Percentiles rank a stretch among this genome's conserved stretches.
phyloP scores from a whole-genome alignment of 2,797 vertebrate species.

The Cichlasoma orientale region DNA sequence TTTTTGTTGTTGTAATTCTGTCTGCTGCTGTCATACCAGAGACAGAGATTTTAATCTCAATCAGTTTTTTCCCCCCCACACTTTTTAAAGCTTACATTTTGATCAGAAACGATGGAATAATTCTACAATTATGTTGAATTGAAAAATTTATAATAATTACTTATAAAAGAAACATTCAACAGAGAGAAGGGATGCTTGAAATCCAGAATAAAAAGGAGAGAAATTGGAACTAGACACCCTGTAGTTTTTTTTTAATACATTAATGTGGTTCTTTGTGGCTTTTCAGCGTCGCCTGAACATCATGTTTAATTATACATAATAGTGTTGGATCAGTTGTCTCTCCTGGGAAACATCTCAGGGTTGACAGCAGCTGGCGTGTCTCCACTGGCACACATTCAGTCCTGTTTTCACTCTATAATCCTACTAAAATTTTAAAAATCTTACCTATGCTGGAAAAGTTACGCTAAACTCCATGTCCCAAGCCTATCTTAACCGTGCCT shows the following conservation, averaged over 20 bases:
- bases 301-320: conserved; percentile 7
- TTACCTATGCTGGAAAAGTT: conserved; percentile 50
- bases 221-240: background rate
- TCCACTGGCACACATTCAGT: background rate
- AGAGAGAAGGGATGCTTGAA: background rate
- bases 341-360: background rate
- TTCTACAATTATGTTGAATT: background rate
- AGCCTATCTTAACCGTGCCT: conserved; percentile 36
- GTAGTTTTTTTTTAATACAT: background rate
- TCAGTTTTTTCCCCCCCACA: no score
- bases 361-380: background rate
- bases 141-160: background rate
- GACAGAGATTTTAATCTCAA: no score
- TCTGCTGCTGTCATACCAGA: no score
- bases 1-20: no score
- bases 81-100: background rate
- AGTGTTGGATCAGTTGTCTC: conserved; percentile 4
- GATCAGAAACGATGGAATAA: background rate
- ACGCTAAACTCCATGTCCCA: conserved; percentile 45
- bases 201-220: background rate
- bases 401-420: conserved; percentile 17
- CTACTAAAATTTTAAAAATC: conserved; percentile 39
- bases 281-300: background rate
- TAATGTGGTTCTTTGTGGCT: background rate
- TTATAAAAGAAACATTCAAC: background rate